Conservation (phyloP, 1,140 invertebrate species). For the Lutraria rhynchaena region DNA sequence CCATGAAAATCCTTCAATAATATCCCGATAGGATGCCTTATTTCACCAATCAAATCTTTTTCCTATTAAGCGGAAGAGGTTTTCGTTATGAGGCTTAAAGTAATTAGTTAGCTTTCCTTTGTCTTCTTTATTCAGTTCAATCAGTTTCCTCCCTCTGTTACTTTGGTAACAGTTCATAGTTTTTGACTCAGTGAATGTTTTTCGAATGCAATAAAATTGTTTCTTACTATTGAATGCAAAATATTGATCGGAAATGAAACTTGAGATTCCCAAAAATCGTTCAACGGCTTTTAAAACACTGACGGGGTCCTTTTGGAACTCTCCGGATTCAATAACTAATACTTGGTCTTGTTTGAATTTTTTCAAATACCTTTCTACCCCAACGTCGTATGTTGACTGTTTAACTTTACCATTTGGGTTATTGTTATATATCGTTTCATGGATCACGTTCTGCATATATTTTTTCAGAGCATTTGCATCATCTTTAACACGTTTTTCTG, state of each 20-base stretch:
- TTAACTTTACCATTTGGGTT: neutral
- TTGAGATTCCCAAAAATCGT: neutral
- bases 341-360: neutral
- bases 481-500: no score
- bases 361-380: conserved; percentile 14
- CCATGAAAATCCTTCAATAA: no score
- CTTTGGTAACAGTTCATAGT: conserved; percentile 1
- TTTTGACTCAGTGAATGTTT: neutral
- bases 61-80: neutral
- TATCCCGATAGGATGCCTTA: no score
- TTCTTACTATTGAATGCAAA: neutral
- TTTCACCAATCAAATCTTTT: neutral
- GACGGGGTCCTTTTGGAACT: neutral
- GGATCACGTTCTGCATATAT: no score
- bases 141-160: conserved; percentile 3
- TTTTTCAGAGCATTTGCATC: no score
- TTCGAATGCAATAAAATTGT: conserved; percentile 1
- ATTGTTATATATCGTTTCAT: no score
- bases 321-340: conserved; percentile 1
- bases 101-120: neutral
- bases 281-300: conserved; percentile 6
- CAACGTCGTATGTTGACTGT: conserved; percentile 4
- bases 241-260: neutral
- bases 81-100: conserved; percentile 20
- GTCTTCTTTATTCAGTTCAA: neutral